Evolutionary conservation across 35 echinoderm and acorn worm genomes (phyloP).

Genomic region (Ophioderma brevispina): DNA sequence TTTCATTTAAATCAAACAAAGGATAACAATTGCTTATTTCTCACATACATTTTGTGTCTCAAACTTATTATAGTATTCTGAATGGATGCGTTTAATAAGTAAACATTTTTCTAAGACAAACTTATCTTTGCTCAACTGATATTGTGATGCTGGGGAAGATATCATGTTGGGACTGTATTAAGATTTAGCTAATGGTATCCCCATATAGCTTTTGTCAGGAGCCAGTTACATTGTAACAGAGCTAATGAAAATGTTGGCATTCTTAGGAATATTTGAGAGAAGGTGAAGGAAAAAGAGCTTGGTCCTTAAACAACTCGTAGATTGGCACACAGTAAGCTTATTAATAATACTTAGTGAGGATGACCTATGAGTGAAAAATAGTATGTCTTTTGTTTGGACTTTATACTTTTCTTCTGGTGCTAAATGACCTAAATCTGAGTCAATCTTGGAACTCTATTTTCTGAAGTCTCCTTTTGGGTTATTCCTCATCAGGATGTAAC

Average conservation of each 20-base stretch:
- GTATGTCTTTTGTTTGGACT: neutral
- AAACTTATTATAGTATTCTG: too few species aligned
- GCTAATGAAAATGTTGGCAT: constrained; percentile 86
- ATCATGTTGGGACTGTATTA: neutral
- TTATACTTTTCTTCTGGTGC: neutral
- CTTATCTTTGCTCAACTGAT: neutral
- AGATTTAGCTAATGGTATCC: neutral
- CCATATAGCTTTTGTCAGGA: constrained; percentile 59
- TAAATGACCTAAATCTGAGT: too few species aligned
- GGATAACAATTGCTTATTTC: too few species aligned
- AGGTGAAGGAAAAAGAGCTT: constrained; percentile 36
- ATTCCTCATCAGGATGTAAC: too few species aligned
- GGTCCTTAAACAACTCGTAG: constrained; percentile 20
- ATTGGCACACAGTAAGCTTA: constrained; percentile 48
- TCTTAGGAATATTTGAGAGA: constrained; percentile 81
- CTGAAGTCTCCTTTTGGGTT: too few species aligned
- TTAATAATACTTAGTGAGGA: neutral
- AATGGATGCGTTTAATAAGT: too few species aligned
- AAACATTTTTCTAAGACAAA: neutral
- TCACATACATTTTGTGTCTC: too few species aligned
- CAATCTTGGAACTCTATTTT: too few species aligned
- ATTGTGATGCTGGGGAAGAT: neutral
- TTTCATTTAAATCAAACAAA: too few species aligned
- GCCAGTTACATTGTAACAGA: constrained; percentile 98
- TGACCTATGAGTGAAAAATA: neutral